These are phyloP conservation scores for Lepus timidus DNA, from an alignment of 2,113 vertebrate genomes.

Conservation along the genomic window DNA sequence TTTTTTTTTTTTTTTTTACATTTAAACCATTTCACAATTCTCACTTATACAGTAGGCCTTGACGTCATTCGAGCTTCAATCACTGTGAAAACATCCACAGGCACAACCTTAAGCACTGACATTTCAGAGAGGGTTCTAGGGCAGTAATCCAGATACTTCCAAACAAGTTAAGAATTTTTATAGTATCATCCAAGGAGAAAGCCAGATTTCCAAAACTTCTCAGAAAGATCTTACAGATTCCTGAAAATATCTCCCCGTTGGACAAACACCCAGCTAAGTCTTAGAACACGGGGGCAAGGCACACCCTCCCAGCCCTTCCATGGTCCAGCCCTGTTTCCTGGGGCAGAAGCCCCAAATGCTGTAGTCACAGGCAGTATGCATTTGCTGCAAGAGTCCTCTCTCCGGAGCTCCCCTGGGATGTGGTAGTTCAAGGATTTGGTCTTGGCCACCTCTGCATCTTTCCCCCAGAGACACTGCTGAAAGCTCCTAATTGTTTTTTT, in stretches of 20 bases:
- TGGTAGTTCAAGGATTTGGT: conserved; percentile 32
- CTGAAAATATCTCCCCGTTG: conserved; percentile 30
- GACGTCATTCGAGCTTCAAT: conserved; percentile 24
- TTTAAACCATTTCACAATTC: conserved; percentile 53
- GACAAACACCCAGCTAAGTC: conserved; percentile 17
- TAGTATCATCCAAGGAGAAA: conserved; percentile 46
- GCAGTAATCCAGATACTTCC: conserved; percentile 8
- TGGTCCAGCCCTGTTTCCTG: not conserved
- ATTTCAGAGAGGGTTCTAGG: conserved; percentile 31
- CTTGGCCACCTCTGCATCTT: not conserved
- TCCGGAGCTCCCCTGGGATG: not conserved
- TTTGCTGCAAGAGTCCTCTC: not conserved
- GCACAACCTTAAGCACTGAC: conserved; percentile 1
- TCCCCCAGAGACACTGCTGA: conserved; percentile 7
- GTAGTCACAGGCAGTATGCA: not conserved
- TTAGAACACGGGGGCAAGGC: not conserved
- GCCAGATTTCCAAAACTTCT: conserved; percentile 16
- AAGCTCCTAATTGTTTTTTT: not conserved
- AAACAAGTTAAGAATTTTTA: conserved; percentile 47
- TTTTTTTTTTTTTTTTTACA: not conserved
- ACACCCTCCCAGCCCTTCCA: not conserved
- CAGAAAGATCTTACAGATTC: not conserved
- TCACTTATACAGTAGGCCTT: not conserved
- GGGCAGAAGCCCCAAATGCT: conserved; percentile 4
- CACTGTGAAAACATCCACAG: conserved; percentile 41